These are phyloP conservation scores for Neolamprologus falcicula DNA, from an alignment of 2,113 vertebrate species.

Conservation along the genomic window DNA sequence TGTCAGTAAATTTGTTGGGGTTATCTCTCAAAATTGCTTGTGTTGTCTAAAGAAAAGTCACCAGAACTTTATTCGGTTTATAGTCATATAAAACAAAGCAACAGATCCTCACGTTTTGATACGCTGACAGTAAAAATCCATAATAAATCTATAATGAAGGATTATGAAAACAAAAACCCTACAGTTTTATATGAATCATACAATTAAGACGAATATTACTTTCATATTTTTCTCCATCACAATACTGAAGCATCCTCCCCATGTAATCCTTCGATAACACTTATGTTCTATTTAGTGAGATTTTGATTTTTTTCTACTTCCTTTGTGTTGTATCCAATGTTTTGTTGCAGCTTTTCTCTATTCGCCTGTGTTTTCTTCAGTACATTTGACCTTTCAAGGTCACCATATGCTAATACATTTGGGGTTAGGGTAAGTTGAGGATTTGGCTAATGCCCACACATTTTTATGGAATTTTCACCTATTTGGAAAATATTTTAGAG, in stretches of 20 bases:
- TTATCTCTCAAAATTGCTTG: neutral
- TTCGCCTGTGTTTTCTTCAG: neutral
- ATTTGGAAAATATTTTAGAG: neutral
- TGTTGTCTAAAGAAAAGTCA: neutral
- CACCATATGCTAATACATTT: rapidly evolving
- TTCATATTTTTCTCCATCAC: neutral
- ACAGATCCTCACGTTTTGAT: neutral
- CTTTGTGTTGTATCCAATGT: neutral
- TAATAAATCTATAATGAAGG: neutral
- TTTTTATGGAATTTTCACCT: neutral
- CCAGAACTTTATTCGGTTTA: neutral
- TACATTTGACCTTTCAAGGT: neutral
- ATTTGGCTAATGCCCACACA: neutral
- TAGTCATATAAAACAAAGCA: neutral
- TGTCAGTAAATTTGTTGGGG: neutral
- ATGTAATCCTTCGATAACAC: neutral
- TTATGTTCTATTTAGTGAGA: neutral
- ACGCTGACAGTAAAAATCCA: neutral
- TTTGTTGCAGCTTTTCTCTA: neutral
- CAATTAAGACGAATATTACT: neutral
- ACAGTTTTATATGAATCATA: neutral
- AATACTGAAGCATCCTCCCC: neutral
- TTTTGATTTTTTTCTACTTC: neutral
- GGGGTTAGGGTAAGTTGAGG: neutral
- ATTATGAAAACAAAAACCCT: neutral